phyloP scores from a whole-genome alignment of 64 coral and sea anemone genomes.

The Astreopora myriophthalma region DNA sequence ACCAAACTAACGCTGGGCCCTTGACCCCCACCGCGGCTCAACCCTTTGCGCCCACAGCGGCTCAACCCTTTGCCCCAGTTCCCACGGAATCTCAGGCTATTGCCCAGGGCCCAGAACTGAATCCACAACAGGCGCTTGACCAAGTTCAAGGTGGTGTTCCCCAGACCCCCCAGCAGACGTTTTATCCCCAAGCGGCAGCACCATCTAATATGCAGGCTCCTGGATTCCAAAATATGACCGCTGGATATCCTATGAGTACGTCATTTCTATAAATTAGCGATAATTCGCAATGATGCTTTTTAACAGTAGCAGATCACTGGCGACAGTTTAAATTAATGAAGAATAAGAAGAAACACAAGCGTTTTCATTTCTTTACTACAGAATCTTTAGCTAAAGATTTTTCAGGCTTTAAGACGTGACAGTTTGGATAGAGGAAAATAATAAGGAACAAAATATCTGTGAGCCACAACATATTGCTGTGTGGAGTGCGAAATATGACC shows the following conservation, averaged over 20 bases:
- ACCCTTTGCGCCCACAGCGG: neutral
- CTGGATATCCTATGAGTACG: constrained; percentile 29
- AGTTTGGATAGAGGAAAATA: too few relatives aligned
- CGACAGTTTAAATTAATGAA: too few relatives aligned
- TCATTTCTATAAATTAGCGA: too few relatives aligned
- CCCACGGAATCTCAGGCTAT: neutral
- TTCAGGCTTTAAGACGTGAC: too few relatives aligned
- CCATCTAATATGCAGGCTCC: constrained; percentile 13
- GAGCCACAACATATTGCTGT: too few relatives aligned
- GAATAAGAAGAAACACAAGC: too few relatives aligned
- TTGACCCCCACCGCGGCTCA: constrained; percentile 1
- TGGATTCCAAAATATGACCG: neutral
- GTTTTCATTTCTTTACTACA: too few relatives aligned
- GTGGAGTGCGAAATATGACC: too few relatives aligned
- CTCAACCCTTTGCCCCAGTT: neutral
- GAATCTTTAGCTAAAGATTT: too few relatives aligned
- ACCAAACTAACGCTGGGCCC: constrained; percentile 4
- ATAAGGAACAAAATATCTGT: too few relatives aligned
- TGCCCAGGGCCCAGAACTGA: neutral
- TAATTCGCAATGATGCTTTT: too few relatives aligned
- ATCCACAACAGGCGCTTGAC: constrained; percentile 8
- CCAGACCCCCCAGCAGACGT: constrained; percentile 15
- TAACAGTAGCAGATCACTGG: too few relatives aligned
- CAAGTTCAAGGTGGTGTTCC: constrained; percentile 37
- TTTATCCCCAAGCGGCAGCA: constrained; percentile 6